These are phyloP conservation scores for Muscidifurax raptorellus DNA, from an alignment of 1,140 invertebrate genomes.

Conservation along the genomic window DNA sequence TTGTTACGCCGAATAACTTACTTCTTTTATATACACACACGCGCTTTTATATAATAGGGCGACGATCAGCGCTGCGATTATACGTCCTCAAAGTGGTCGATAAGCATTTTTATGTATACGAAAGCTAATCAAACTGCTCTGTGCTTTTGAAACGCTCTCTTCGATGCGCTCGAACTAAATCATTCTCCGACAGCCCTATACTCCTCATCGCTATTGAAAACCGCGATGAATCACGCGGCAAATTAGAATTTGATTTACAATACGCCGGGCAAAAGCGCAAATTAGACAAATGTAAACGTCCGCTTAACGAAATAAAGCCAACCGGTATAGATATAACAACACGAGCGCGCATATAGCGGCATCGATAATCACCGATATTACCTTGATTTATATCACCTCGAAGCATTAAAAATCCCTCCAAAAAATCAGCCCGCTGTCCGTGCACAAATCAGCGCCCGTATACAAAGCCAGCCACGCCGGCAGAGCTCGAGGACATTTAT, in stretches of 20 bases:
- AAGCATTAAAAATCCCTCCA: conserved; percentile 2
- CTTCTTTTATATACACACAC: background rate
- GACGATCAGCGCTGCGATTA: background rate
- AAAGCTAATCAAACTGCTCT: too few species aligned
- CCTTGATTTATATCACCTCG: background rate
- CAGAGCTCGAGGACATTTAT: conserved; percentile 11
- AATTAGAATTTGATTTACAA: conserved; percentile 2
- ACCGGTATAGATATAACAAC: too few species aligned
- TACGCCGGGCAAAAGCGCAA: background rate
- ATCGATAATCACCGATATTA: conserved; percentile 6
- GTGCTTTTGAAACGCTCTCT: background rate
- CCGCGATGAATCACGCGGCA: background rate
- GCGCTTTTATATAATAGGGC: background rate
- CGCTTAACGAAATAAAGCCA: background rate
- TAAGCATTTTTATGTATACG: too few species aligned
- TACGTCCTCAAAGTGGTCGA: background rate
- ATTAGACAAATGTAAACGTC: conserved; percentile 1
- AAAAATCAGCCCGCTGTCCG: conserved; percentile 12
- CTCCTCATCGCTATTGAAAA: background rate
- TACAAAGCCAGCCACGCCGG: background rate
- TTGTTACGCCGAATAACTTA: conserved; percentile 36
- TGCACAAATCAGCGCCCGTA: background rate
- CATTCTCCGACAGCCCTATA: background rate
- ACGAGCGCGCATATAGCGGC: too few species aligned
- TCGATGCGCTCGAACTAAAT: background rate